Conservation (phyloP, 2,797 vertebrate genomes). For the Melanogrammus aeglefinus region DNA sequence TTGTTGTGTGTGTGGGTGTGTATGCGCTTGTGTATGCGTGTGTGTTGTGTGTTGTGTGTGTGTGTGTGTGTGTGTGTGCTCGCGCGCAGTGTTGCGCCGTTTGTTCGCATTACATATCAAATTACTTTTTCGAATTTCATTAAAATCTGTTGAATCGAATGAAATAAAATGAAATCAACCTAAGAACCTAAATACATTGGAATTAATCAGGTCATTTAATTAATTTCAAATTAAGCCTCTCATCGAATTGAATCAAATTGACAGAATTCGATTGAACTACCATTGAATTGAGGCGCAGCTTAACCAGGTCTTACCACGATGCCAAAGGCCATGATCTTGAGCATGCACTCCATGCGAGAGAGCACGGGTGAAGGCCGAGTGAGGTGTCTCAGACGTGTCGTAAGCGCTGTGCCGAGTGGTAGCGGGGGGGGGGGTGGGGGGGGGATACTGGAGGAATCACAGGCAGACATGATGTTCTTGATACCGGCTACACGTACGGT, state of each 20-base stretch:
- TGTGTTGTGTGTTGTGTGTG: too few species aligned
- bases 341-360: conserved; percentile 93
- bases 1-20: too few species aligned
- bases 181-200: too few species aligned
- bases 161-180: too few species aligned
- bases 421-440: too few species aligned
- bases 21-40: too few species aligned
- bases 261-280: not conserved
- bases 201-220: too few species aligned
- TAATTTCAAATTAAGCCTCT: too few species aligned
- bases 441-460: conserved; percentile 75
- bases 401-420: conserved; percentile 91
- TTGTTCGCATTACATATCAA: too few species aligned
- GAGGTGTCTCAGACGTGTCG: conserved; percentile 90
- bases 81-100: too few species aligned
- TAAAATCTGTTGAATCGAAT: not conserved
- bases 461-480: not conserved
- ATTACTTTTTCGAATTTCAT: not conserved
- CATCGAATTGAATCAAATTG: not conserved
- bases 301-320: conserved; percentile 81
- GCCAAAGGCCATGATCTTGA: conserved; percentile 96
- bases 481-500: too few species aligned
- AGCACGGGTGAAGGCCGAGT: conserved; percentile 96
- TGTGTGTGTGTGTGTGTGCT: too few species aligned
- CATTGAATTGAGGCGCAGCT: not conserved